A percentile compares a stretch with the other conserved stretches of the same genome.
These are phyloP conservation scores for Muricea muricata DNA, from an alignment of 92 coral and sea anemone species.

Conservation along the genomic window DNA sequence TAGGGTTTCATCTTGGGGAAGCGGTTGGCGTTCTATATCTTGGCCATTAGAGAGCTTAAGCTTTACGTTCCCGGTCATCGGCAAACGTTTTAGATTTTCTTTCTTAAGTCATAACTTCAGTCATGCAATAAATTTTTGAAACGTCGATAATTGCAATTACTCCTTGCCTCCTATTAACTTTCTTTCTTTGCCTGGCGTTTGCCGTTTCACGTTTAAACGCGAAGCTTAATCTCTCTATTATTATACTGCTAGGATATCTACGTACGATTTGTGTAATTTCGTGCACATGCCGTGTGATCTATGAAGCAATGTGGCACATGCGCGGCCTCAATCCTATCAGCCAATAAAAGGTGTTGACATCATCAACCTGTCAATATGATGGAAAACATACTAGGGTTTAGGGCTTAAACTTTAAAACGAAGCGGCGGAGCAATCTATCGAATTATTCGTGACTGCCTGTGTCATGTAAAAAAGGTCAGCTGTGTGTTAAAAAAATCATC, in stretches of 20 bases:
- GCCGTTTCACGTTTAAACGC: neutral
- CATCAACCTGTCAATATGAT: neutral
- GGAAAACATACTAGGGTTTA: neutral
- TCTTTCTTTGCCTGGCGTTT: no score
- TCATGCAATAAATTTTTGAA: no score
- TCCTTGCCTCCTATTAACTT: no score
- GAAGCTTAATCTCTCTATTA: neutral
- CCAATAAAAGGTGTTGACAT: neutral
- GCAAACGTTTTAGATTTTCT: no score
- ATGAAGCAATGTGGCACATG: neutral
- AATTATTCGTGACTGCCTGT: neutral
- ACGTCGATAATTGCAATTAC: no score
- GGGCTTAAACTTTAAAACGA: neutral
- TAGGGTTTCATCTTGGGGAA: no score
- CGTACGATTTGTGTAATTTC: neutral
- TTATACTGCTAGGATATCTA: neutral
- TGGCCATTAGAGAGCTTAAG: no score
- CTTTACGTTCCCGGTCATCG: no score
- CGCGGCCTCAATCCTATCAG: neutral
- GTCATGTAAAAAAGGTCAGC: neutral
- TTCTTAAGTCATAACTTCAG: no score
- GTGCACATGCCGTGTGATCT: neutral
- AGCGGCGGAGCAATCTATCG: no score
- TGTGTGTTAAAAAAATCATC: neutral
- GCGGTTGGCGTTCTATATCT: no score